Percentiles rank a stretch among this genome's conserved stretches.
phyloP scores from a whole-genome alignment of 2,888 invertebrate genomes.

The Pterostichus madidus region DNA sequence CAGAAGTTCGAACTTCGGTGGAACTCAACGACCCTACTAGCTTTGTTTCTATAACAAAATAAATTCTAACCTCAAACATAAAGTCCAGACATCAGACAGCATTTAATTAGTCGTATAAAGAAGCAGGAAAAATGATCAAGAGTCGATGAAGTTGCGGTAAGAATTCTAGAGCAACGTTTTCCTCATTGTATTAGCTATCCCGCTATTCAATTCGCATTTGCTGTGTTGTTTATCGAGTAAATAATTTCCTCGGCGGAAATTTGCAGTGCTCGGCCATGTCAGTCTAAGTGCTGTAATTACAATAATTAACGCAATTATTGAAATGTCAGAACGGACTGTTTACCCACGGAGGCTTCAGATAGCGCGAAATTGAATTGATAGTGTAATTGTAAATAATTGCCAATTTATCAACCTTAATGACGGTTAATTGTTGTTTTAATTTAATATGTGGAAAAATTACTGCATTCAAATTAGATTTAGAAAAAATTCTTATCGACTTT shows the following conservation, averaged over 20 bases:
- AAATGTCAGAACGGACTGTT: slow-evolving; percentile 49
- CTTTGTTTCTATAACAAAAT: too few relatives aligned
- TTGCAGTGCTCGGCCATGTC: slow-evolving; percentile 37
- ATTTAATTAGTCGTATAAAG: too few relatives aligned
- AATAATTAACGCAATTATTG: slow-evolving; percentile 66
- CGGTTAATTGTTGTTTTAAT: slow-evolving; percentile 66
- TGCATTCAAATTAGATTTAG: slow-evolving; percentile 39
- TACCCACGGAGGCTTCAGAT: slow-evolving; percentile 32
- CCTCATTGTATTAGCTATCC: not conserved
- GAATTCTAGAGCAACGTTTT: not conserved
- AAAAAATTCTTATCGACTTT: slow-evolving; percentile 22
- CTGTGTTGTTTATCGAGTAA: slow-evolving; percentile 6
- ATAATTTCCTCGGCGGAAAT: slow-evolving; percentile 59
- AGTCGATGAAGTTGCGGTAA: too few relatives aligned
- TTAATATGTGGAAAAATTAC: slow-evolving; percentile 53
- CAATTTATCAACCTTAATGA: slow-evolving; percentile 65
- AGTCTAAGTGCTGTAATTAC: slow-evolving; percentile 64
- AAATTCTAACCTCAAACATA: too few relatives aligned
- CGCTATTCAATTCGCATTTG: not conserved
- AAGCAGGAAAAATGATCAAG: too few relatives aligned
- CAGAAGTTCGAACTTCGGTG: too few relatives aligned
- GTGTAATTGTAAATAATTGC: slow-evolving; percentile 64
- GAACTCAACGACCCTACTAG: too few relatives aligned
- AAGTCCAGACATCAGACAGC: too few relatives aligned
- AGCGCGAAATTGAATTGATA: slow-evolving; percentile 55